Evolutionary conservation across 2,888 invertebrate genomes (phyloP).

Genomic region (Himalopsyche anomala): DNA sequence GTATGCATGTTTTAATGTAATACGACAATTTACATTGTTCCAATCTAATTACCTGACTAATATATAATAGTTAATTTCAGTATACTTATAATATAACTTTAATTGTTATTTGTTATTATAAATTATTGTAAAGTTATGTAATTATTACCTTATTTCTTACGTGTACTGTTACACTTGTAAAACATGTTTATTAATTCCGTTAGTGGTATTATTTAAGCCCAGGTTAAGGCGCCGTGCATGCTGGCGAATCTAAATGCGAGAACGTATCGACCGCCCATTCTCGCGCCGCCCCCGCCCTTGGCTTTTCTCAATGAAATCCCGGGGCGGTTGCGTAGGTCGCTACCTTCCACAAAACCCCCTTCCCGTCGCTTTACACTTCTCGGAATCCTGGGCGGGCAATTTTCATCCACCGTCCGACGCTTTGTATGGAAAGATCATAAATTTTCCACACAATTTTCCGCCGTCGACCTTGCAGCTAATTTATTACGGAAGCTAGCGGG

Average conservation of each 20-base stretch:
- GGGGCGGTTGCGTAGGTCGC: constrained; percentile 62
- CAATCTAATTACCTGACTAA: no score
- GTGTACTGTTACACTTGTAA: no score
- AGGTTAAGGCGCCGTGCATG: no score
- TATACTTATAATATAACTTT: no score
- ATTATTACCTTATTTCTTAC: no score
- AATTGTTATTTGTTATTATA: no score
- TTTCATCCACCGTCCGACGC: not conserved
- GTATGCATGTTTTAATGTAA: no score
- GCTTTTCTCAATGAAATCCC: constrained; percentile 53
- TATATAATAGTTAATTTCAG: no score
- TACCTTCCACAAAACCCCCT: constrained; percentile 48
- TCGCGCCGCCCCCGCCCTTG: constrained; percentile 24
- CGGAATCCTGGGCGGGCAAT: not conserved
- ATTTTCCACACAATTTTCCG: not conserved
- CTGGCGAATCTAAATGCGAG: not conserved
- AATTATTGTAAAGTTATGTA: no score
- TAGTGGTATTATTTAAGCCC: no score
- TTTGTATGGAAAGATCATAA: not conserved
- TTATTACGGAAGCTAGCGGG: not conserved
- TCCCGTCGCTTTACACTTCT: not conserved
- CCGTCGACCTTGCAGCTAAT: not conserved
- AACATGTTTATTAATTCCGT: no score
- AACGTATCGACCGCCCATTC: constrained; percentile 28
- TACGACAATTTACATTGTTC: no score